Percentiles rank a stretch among this genome's conserved stretches.
Conservation (phyloP, 2,797 vertebrate species). For the Rousettus madagascariensis region DNA sequence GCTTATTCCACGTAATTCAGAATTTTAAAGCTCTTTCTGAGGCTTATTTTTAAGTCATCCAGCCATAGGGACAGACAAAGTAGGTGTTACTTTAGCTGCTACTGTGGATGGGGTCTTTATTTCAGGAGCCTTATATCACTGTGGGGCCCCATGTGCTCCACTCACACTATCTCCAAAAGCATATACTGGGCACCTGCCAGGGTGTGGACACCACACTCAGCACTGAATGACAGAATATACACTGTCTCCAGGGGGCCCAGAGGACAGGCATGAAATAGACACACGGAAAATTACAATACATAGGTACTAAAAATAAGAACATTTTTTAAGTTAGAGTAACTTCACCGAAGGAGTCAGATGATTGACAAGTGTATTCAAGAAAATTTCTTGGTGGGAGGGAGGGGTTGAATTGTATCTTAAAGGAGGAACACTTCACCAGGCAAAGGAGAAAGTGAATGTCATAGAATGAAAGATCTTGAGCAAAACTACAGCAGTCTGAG, state of each 20-base stretch:
- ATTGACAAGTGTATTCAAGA: not conserved
- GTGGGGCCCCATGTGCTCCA: not conserved
- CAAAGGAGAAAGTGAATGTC: not conserved
- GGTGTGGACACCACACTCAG: not conserved
- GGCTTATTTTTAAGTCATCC: not conserved
- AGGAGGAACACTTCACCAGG: not conserved
- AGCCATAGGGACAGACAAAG: not conserved
- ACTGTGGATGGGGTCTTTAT: not conserved
- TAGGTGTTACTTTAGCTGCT: not conserved
- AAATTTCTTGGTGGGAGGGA: not conserved
- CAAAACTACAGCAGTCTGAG: not conserved
- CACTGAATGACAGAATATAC: not conserved
- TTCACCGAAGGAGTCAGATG: not conserved
- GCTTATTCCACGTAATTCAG: not conserved
- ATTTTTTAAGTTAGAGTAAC: not conserved
- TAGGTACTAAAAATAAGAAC: not conserved
- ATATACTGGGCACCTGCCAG: fast-evolving
- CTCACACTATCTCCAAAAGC: not conserved
- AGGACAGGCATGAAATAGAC: not conserved
- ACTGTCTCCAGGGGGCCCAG: not conserved
- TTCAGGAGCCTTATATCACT: not conserved
- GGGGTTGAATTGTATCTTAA: not conserved
- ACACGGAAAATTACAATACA: not conserved
- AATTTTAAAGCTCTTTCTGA: not conserved
- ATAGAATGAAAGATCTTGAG: not conserved